These are phyloP conservation scores for Cheilinus undulatus DNA, from an alignment of 2,113 vertebrate species.

Conservation along the genomic window DNA sequence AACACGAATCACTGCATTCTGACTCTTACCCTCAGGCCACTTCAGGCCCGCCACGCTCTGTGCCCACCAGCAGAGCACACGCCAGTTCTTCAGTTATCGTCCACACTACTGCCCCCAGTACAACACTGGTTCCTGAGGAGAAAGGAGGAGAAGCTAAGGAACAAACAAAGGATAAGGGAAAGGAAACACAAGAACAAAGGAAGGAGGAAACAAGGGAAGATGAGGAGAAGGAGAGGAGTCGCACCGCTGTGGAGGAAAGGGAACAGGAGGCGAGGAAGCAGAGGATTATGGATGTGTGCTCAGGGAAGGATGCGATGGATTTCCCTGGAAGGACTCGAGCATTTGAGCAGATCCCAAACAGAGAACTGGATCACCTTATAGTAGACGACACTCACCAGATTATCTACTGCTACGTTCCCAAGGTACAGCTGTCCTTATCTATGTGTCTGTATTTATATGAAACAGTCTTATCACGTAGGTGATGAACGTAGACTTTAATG, in stretches of 20 bases:
- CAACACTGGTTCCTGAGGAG: background rate
- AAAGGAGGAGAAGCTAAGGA: background rate
- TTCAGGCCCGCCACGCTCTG: background rate
- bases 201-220: conserved; percentile 21
- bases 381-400: conserved; percentile 94
- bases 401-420: conserved; percentile 96
- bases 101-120: background rate
- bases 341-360: conserved; percentile 90
- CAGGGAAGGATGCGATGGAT: conserved; percentile 81
- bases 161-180: conserved; percentile 1
- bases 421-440: conserved; percentile 76
- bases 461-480: background rate
- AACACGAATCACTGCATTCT: conserved; percentile 13
- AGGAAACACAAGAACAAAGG: background rate
- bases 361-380: conserved; percentile 83
- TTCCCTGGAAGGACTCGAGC: conserved; percentile 83
- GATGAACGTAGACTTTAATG: no score
- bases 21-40: background rate
- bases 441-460: background rate
- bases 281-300: conserved; percentile 85
- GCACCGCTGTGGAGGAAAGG: background rate
- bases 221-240: conserved; percentile 16
- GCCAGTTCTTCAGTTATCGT: background rate
- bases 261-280: conserved; percentile 86
- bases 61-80: background rate